These are phyloP conservation scores for Sebastes variabilis DNA, from an alignment of 2,797 vertebrate species.

Conservation along the genomic window DNA sequence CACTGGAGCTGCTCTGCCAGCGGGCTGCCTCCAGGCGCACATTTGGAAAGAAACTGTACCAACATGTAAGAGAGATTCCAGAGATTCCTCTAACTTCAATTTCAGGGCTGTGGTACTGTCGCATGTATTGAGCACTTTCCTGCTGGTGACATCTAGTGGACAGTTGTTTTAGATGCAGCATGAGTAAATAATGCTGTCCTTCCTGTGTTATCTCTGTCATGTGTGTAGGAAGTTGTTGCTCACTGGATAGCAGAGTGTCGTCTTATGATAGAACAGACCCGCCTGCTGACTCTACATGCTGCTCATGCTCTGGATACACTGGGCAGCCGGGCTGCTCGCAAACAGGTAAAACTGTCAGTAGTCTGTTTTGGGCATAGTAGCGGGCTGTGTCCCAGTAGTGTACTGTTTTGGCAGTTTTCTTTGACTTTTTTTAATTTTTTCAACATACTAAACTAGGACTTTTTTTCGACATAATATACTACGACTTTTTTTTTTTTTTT, in stretches of 20 bases:
- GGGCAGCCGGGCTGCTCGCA: constrained; percentile 86
- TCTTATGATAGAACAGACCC: constrained; percentile 90
- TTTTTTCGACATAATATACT: no score
- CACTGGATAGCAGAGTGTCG: constrained; percentile 95
- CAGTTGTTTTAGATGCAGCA: background rate
- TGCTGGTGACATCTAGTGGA: constrained; percentile 60
- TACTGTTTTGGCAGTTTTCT: no score
- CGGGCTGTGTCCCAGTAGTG: background rate
- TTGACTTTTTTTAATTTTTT: no score
- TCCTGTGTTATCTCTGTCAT: background rate
- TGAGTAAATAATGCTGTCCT: background rate
- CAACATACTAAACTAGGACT: no score
- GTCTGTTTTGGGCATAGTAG: no score
- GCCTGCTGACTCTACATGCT: constrained; percentile 88
- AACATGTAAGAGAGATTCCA: constrained; percentile 82
- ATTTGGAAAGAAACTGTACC: constrained; percentile 90
- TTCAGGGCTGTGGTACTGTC: background rate
- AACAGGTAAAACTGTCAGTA: constrained; percentile 79
- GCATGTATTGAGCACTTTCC: background rate
- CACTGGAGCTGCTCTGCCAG: constrained; percentile 88
- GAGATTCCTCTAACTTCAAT: background rate
- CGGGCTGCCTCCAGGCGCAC: constrained; percentile 81
- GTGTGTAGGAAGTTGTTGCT: constrained; percentile 88
- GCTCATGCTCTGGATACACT: constrained; percentile 84
- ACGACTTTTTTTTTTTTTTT: no score